phyloP scores from a whole-genome alignment of 35 echinoderm and acorn worm species.

The Holothuria glaberrima region DNA sequence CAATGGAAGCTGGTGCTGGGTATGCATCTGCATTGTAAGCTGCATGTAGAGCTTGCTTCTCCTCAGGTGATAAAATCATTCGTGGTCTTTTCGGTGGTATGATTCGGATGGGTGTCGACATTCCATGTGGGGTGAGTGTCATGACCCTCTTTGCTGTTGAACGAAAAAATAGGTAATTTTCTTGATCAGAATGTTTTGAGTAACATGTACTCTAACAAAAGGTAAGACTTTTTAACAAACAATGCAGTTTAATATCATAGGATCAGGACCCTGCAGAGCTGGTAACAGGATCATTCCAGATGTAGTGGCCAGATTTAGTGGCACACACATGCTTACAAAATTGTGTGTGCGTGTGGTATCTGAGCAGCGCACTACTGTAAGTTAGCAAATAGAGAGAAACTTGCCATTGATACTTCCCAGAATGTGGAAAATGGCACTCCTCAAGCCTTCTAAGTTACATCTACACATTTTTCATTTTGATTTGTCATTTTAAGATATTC shows the following conservation, averaged over 20 bases:
- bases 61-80: conserved; percentile 78
- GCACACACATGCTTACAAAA: too few relatives aligned
- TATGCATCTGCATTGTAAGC: conserved; percentile 88
- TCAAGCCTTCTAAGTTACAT: too few relatives aligned
- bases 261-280: neutral
- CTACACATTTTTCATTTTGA: too few relatives aligned
- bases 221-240: neutral
- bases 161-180: neutral
- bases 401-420: too few relatives aligned
- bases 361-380: too few relatives aligned
- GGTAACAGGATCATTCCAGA: too few relatives aligned
- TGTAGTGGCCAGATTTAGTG: too few relatives aligned
- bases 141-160: conserved; percentile 87
- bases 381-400: too few relatives aligned
- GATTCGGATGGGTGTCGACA: conserved; percentile 47
- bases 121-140: conserved; percentile 47
- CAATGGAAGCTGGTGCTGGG: conserved; percentile 84
- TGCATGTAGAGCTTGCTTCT: conserved; percentile 80
- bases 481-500: too few relatives aligned
- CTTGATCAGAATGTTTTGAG: neutral
- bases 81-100: conserved; percentile 92
- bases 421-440: too few relatives aligned
- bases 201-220: neutral
- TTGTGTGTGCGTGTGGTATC: too few relatives aligned
- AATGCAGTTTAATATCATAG: neutral